Base-by-base conservation (phyloP, 2,113 vertebrate species). In the Chlorodrepanis virens region DNA sequence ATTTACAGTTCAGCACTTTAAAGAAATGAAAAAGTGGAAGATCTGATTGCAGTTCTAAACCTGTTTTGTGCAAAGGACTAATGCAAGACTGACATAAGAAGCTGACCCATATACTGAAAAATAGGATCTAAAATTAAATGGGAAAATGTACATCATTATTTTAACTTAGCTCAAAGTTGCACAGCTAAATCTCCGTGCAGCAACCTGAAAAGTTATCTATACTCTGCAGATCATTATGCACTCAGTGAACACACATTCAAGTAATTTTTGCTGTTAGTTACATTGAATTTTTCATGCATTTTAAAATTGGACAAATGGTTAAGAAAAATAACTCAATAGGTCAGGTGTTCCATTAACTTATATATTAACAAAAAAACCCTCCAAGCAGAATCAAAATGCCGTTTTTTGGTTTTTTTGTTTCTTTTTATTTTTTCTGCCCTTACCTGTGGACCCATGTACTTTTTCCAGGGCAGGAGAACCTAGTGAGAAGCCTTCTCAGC, bases 51-150 rank as follows among this genome's bases (percentile, higher is more conserved):
- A 68, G 69, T 42, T 81, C 37, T 52, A 87, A 89, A 91, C 31
- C 49, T 69, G 81, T 59, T 83, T 76, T 91, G 56, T 67, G 37
- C 70, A 92, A 71, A 83, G 63, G 45, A 67, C 44, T 72, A 76
- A 83, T 16, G 53, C 52, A 81, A 72, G 37, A 56, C 28, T 72
- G 72, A 67, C 65, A 69, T 81, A 84, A 91, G 56, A 59, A 95
- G 75, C 20, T 92, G 94, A 96, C 86, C 88, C 79, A 94, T 33
- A 94, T 95, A 89, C 90, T 70, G 63, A 89, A 91, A 94, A 95
- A 94, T 59, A 95, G 68, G 82, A 82, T 92, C 94, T 96, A 95
- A 86, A 88, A 93, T 94, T 96, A 96, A 97, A 95, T 87, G 82
- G 79, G 69, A 87, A 79, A 89, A 90, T 22, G 84, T 90, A 94